Conservation (phyloP, 2,888 invertebrate genomes). For the Eristalinus sepulchralis region DNA sequence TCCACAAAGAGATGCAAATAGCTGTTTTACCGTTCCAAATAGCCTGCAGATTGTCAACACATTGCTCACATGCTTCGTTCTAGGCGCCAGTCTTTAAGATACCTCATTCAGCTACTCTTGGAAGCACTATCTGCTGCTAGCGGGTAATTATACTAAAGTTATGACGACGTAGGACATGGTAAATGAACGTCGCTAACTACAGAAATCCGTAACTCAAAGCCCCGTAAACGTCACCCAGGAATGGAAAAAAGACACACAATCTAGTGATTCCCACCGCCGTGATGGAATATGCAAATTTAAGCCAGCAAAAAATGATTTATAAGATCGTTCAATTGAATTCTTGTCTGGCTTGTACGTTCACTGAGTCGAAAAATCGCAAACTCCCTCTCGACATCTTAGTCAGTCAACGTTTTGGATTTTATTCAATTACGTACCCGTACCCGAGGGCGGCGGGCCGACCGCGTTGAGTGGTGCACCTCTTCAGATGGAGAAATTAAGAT, state of each 20-base stretch:
- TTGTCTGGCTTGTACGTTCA: conserved; percentile 63
- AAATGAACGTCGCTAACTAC: conserved; percentile 33
- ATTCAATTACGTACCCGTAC: conserved; percentile 55
- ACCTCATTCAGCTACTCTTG: background rate
- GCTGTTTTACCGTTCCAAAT: conserved; percentile 17
- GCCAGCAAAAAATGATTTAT: conserved; percentile 67
- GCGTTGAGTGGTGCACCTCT: conserved; percentile 19
- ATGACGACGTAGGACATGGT: conserved; percentile 48
- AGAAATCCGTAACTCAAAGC: conserved; percentile 37
- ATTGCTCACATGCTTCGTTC: conserved; percentile 2
- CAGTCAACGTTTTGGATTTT: conserved; percentile 49
- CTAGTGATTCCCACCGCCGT: conserved; percentile 50
- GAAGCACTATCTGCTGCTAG: background rate
- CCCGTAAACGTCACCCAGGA: conserved; percentile 46
- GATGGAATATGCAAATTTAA: conserved; percentile 52
- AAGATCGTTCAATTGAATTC: conserved; percentile 69
- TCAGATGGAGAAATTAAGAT: conserved; percentile 69
- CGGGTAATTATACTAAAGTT: conserved; percentile 26
- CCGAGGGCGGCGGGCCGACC: conserved; percentile 17
- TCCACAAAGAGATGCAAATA: conserved; percentile 46
- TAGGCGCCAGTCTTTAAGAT: conserved; percentile 26
- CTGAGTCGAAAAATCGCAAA: conserved; percentile 64
- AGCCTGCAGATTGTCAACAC: background rate
- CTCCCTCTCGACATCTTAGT: conserved; percentile 42
- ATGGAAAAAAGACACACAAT: conserved; percentile 31